Evolutionary conservation across 1,140 invertebrate genomes (phyloP), one percentile per base, ranked within the genome.

Genomic region (Ceratoteleas bidentatus): DNA sequence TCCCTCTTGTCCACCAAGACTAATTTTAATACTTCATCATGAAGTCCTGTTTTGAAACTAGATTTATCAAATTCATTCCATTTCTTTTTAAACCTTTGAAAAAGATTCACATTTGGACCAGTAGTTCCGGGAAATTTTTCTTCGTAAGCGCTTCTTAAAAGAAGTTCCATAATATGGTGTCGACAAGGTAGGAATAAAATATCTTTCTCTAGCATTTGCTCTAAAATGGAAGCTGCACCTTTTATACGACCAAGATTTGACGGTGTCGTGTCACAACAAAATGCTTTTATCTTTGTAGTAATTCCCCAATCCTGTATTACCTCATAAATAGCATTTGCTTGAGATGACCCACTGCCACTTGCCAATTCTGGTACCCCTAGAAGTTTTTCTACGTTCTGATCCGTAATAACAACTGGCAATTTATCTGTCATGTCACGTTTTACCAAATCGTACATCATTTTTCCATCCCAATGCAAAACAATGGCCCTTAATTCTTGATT

Each of bases 201-300:
- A 34, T 83, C 53, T 52, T 11, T 52, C 24, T 85, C 74, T 57
- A 87, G 61, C 52, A 79, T 76, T 49, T 72, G 65, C 62, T 86
- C 85, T 13, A 86, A 68, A 36, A 81, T 32, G 3, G 79, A 43
- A 43, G 82, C 84, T 40, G 43, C 57, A 34, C 60, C 60, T n/a
- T 62, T 62, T 15, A 62, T 36, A 15, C 13, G 43, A 64, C 83
- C 57, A 84, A 84, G 84, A 57, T 89, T 88, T 43, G 83, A 79
- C 13, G 76, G 70, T 56, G 85, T 87, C 11, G 84, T 88, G 66
- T 88, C 81, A 60, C 81, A 87, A 49, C 84, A 85, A 68, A 88
- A 66, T 49, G 80, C 85, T 80, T 85, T 81, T 53, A 86, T 40
- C 40, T 65, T 53, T 36, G 83, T 60, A 45, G 49, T 58, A 24